Conservation (phyloP, 2,113 vertebrate species). For the Vidua macroura region DNA sequence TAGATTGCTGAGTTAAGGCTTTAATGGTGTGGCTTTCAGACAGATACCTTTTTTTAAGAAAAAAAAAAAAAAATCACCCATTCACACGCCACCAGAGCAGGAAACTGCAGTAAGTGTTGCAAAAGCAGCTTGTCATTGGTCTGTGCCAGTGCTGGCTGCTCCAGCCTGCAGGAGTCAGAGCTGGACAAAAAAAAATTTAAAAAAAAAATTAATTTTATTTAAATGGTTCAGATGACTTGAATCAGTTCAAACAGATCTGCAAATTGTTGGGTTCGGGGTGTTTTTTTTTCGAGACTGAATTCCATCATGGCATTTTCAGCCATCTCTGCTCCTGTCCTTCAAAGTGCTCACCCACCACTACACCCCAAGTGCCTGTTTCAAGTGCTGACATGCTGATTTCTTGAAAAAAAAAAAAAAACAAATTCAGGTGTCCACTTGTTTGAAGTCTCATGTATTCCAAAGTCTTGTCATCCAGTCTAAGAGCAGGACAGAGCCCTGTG, state of each 20-base stretch:
- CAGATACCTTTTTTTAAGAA: neutral
- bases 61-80: neutral
- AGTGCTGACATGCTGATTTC: neutral
- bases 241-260: neutral
- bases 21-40: conserved; percentile 16
- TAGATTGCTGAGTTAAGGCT: conserved; percentile 30
- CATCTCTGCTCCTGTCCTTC: neutral
- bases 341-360: neutral
- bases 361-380: neutral
- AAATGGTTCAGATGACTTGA: neutral
- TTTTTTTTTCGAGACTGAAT: neutral
- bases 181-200: neutral
- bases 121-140: neutral
- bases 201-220: neutral
- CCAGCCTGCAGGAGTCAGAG: neutral
- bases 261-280: neutral
- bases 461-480: neutral
- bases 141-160: neutral
- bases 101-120: neutral
- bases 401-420: neutral
- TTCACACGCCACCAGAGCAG: neutral
- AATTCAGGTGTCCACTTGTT: neutral
- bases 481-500: neutral
- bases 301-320: neutral
- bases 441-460: neutral